Percentiles rank a stretch among this genome's conserved stretches.
These are phyloP conservation scores for Hylyphantes graminicola DNA, from an alignment of 1,140 invertebrate species.

Conservation along the genomic window DNA sequence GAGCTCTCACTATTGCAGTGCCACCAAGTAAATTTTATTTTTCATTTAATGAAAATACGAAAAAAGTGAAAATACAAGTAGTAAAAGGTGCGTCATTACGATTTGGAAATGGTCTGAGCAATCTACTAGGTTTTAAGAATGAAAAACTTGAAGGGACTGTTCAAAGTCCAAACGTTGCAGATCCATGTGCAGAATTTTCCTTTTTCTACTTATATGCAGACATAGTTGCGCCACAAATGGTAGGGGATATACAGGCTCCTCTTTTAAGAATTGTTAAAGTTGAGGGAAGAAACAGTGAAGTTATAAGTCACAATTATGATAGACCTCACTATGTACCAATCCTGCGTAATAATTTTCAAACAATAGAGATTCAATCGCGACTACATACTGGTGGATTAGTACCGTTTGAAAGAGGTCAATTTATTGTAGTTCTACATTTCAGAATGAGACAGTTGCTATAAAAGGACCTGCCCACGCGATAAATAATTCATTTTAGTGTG, in stretches of 20 bases:
- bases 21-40: not conserved
- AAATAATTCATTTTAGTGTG: not conserved
- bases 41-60: not conserved
- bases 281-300: constrained; percentile 5
- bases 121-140: constrained; percentile 1
- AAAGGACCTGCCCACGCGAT: not conserved
- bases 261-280: constrained; percentile 16
- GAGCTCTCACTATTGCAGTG: not conserved
- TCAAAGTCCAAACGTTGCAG: constrained; percentile 5
- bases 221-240: constrained; percentile 7
- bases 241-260: constrained; percentile 14
- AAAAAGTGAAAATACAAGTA: not conserved
- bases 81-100: not conserved
- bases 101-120: not conserved
- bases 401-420: constrained; percentile 30
- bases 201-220: constrained; percentile 4
- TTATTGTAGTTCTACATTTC: constrained; percentile 13
- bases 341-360: not conserved
- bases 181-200: not conserved
- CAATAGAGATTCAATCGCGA: not conserved
- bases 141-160: not conserved
- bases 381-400: not conserved
- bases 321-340: constrained; percentile 26
- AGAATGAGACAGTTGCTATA: constrained; percentile 19
- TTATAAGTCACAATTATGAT: not conserved